Conservation (phyloP, 2,888 invertebrate genomes). For the Leucoma salicis region DNA sequence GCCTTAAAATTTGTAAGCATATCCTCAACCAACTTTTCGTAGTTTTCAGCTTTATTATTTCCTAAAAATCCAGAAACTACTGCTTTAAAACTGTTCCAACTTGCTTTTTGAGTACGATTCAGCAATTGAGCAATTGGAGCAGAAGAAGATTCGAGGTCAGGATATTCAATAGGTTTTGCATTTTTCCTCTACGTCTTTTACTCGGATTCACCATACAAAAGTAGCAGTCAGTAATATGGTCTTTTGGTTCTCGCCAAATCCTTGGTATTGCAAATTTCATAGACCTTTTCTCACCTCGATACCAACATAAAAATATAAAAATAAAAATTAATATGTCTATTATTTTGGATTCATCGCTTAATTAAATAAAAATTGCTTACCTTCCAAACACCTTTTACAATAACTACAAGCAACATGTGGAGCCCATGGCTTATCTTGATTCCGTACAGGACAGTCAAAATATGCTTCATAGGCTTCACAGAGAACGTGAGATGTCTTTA, state of each 20-base stretch:
- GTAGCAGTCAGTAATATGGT: constrained; percentile 24
- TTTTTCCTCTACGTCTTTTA: constrained; percentile 23
- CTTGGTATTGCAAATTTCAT: constrained; percentile 25
- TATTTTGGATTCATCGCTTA: neutral
- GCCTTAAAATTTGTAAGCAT: constrained; percentile 5
- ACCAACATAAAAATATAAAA: neutral
- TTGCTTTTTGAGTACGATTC: constrained; percentile 5
- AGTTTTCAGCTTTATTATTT: constrained; percentile 19
- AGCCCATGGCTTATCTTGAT: constrained; percentile 18
- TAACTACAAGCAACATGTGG: constrained; percentile 14
- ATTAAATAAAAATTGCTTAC: constrained; percentile 2
- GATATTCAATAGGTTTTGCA: constrained; percentile 20
- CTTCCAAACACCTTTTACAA: constrained; percentile 18
- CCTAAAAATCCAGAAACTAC: constrained; percentile 21
- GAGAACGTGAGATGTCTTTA: constrained; percentile 19
- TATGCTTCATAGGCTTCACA: constrained; percentile 18
- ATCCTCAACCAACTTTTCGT: constrained; percentile 14
- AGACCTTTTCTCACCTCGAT: too few species aligned
- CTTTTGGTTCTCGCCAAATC: constrained; percentile 20
- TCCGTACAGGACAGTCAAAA: constrained; percentile 4
- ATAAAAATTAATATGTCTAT: constrained; percentile 1
- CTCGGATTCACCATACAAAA: constrained; percentile 28
- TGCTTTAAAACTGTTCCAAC: constrained; percentile 20
- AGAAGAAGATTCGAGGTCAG: constrained; percentile 13
- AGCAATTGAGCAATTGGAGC: constrained; percentile 14